phyloP scores from a whole-genome alignment of 2,113 vertebrate genomes.

The Gallinago undulata region DNA sequence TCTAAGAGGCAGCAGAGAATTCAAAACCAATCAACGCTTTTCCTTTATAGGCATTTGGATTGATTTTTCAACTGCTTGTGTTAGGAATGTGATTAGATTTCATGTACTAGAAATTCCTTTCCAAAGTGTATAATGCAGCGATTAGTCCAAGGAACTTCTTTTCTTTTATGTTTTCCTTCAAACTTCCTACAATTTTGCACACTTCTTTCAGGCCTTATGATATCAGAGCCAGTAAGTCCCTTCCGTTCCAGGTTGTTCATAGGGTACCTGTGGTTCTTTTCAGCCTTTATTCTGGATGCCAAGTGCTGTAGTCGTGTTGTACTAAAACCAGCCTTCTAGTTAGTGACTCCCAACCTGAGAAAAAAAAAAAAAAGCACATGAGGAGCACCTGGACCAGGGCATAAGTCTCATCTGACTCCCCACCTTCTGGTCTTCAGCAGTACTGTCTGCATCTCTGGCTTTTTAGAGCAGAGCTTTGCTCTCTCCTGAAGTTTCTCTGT shows the following conservation, averaged over 20 bases:
- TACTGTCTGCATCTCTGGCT: background rate
- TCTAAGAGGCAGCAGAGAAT: background rate
- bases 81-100: background rate
- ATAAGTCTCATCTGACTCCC: background rate
- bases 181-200: background rate
- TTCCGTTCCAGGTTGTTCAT: background rate
- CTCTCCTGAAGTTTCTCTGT: background rate
- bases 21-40: background rate
- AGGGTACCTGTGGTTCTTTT: background rate
- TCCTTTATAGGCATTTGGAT: background rate
- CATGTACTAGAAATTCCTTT: background rate
- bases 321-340: background rate
- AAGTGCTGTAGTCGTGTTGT: background rate
- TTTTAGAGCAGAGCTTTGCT: background rate
- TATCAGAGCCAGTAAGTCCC: background rate
- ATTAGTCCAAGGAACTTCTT: background rate
- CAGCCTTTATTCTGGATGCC: background rate
- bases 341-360: background rate
- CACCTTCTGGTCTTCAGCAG: rapidly evolving
- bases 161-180: background rate
- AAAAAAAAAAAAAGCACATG: background rate
- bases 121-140: background rate
- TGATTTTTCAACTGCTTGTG: background rate
- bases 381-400: background rate
- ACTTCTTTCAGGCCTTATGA: background rate